Percentiles rank a stretch among this genome's conserved stretches.
Evolutionary conservation across 2,888 invertebrate genomes (phyloP).

Genomic region (Lacanobia wlatinum): DNA sequence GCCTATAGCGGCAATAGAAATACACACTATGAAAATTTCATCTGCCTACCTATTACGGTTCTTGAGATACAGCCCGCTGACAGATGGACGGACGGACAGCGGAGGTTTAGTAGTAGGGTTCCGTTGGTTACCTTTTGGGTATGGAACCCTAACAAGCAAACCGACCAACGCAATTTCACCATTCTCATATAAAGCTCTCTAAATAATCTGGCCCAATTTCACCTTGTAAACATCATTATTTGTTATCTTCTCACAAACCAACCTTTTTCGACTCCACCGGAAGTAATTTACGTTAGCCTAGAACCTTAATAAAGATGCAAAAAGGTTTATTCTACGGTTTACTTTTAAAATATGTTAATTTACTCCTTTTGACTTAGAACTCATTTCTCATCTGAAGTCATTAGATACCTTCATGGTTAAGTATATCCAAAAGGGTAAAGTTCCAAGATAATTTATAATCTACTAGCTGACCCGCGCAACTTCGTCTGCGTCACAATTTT

Average conservation of each 20-base stretch:
- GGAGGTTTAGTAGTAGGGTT: too few species aligned
- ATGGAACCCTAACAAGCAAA: too few species aligned
- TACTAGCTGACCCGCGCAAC: too few species aligned
- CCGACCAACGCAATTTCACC: neutral
- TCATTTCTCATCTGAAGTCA: neutral
- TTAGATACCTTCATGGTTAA: neutral
- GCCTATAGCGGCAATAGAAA: too few species aligned
- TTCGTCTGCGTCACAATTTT: too few species aligned
- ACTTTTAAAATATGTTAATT: slow-evolving; percentile 17
- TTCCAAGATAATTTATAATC: too few species aligned
- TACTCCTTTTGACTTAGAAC: slow-evolving; percentile 10
- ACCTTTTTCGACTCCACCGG: slow-evolving; percentile 23
- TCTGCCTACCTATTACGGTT: too few species aligned
- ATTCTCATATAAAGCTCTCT: neutral
- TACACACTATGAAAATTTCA: too few species aligned
- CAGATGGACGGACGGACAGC: too few species aligned
- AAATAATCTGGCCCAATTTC: slow-evolving; percentile 9
- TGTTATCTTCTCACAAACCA: slow-evolving; percentile 5
- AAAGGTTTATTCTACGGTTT: slow-evolving; percentile 19
- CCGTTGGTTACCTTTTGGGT: too few species aligned
- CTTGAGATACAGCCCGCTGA: too few species aligned
- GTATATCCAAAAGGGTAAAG: neutral
- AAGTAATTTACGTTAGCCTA: slow-evolving; percentile 26
- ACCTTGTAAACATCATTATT: slow-evolving; percentile 20
- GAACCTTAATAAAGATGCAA: slow-evolving; percentile 29